These are phyloP conservation scores for Apogon talboti DNA, from an alignment of 2,797 vertebrate species.

Conservation along the genomic window DNA sequence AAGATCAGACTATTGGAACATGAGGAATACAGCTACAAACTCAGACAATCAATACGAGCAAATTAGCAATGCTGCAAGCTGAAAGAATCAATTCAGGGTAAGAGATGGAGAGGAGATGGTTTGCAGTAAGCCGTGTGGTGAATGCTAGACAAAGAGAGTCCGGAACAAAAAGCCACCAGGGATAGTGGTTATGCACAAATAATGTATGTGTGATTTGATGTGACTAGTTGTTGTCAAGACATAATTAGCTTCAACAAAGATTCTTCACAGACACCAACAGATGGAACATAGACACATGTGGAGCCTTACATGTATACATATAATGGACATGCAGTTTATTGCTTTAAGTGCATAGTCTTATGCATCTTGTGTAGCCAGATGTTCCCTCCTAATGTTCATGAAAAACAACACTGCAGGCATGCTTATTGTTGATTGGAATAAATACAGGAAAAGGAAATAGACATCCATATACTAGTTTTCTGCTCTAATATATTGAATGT, in stretches of 20 bases:
- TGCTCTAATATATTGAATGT: too few relatives aligned
- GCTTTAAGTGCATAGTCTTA: constrained; percentile 43
- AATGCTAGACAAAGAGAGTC: constrained; percentile 35
- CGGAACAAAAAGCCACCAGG: constrained; percentile 10
- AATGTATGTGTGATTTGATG: constrained; percentile 32
- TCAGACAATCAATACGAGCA: constrained; percentile 46
- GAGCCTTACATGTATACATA: constrained; percentile 8
- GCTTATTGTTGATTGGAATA: constrained; percentile 8
- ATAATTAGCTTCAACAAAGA: constrained; percentile 5
- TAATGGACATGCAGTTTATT: constrained; percentile 44
- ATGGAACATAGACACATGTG: constrained; percentile 8
- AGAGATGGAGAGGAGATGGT: constrained; percentile 30
- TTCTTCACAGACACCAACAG: background rate
- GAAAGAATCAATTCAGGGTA: constrained; percentile 41
- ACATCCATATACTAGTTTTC: too few relatives aligned
- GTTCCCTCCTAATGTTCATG: constrained; percentile 31
- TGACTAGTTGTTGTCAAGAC: constrained; percentile 24
- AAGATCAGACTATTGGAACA: constrained; percentile 15
- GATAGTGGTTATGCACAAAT: constrained; percentile 15
- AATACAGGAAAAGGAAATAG: background rate
- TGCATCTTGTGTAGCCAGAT: constrained; percentile 33
- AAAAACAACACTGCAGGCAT: constrained; percentile 12
- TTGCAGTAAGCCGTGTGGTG: constrained; percentile 24
- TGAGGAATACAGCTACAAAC: constrained; percentile 36
- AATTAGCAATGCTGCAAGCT: constrained; percentile 54